phyloP scores from a whole-genome alignment of 2,113 vertebrate species.

The Lamprotornis superbus region DNA sequence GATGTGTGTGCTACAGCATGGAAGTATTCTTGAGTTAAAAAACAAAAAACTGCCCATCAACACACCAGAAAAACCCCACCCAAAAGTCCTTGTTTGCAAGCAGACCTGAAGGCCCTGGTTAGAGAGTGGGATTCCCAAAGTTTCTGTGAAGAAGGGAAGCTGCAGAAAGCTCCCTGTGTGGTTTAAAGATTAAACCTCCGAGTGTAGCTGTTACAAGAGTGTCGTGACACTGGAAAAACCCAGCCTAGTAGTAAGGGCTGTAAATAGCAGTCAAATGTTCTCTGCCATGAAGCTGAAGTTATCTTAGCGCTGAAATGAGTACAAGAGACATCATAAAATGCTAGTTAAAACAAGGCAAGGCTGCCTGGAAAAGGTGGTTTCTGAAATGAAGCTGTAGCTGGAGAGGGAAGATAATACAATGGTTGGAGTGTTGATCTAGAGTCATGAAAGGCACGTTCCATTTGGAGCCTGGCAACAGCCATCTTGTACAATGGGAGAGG shows the following conservation, averaged over 20 bases:
- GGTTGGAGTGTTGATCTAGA: not conserved
- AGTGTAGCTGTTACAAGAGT: not conserved
- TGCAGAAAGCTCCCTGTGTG: not conserved
- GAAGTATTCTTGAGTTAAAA: not conserved
- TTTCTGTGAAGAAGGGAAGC: not conserved
- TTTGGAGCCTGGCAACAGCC: not conserved
- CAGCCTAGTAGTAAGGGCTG: not conserved
- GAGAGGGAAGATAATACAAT: not conserved
- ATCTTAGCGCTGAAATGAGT: not conserved
- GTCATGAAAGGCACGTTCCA: not conserved
- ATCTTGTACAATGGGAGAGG: constrained; percentile 19
- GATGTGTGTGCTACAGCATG: not conserved
- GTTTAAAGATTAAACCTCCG: not conserved
- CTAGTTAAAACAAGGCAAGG: not conserved
- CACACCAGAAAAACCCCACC: not conserved
- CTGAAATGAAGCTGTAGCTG: not conserved
- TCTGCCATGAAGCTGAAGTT: not conserved
- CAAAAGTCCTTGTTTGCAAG: not conserved
- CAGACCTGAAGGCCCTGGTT: not conserved
- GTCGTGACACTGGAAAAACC: not conserved
- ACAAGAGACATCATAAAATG: not conserved
- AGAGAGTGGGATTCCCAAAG: not conserved
- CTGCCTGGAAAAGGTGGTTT: not conserved
- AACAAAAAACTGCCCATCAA: accelerated
- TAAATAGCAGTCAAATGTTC: not conserved